Evolutionary conservation across 2,888 invertebrate species (phyloP), one percentile per base, ranked within the genome.

Genomic region (Megalurothrips usitatus): DNA sequence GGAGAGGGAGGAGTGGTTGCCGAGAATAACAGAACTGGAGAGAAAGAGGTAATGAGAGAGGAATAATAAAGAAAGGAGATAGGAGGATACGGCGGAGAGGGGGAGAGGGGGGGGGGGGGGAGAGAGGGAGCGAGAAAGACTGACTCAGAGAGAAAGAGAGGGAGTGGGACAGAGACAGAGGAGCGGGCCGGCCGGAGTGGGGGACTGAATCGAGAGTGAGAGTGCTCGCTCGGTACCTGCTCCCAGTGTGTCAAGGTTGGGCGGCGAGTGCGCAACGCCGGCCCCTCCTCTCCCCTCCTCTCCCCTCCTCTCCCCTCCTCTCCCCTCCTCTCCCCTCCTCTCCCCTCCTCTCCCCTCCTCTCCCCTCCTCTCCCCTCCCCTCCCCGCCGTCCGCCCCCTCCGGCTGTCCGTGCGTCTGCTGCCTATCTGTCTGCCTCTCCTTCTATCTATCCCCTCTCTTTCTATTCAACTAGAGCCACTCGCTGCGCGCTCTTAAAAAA

Each of bases 181-280:
- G 68, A 26, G 68, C 11, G 68, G 68, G 68, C 23, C 1, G 68
- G 26, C 9, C 9, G 68, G 68, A 23, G 23, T 11, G 23, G 68
- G 68, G 68, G 23, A 11, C 26, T 75, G 68, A 75, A 75, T 75
- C 68, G 68, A 75, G 68, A 75, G 68, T 75, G 68, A 75, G 68
- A 75, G 68, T 75, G 68, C 68, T 75, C 23, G 68, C 68, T 75
- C 68, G 68, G 68, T 75, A 75, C 68, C 68, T 75, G 68, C 68
- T 75, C 68, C 26, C 68, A 75, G 68, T 75, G 26, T 75, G 68
- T 75, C 68, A 75, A 75, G 68, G 68, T 75, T 75, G 23, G 68
- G 14, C 68, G n/a, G 68, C 68, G n/a, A 75, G 68, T 75, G 68
- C 68, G 68, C 68, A 23, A 23, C 68, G 68, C 68, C 12, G 26